phyloP scores from a whole-genome alignment of 2,888 invertebrate genomes.

The Drosophila crucigera region DNA sequence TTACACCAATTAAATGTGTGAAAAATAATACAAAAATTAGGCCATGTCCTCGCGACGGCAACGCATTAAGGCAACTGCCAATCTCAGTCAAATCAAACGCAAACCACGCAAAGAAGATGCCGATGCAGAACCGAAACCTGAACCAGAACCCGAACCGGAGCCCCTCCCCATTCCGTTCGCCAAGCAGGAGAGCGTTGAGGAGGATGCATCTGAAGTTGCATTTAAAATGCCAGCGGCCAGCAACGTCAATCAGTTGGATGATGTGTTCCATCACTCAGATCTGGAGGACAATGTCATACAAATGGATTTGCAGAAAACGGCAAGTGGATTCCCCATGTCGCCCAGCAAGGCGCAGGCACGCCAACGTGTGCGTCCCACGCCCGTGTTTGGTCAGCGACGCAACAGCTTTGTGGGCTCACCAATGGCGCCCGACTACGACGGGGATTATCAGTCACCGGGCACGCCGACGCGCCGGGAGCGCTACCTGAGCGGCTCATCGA shows the following conservation, averaged over 20 bases:
- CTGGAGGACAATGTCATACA: conserved; percentile 83
- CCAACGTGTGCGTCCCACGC: conserved; percentile 89
- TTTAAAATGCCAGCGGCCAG: conserved; percentile 79
- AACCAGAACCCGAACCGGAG: conserved; percentile 27
- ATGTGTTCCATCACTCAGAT: conserved; percentile 76
- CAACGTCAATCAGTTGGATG: conserved; percentile 67
- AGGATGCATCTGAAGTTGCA: conserved; percentile 45
- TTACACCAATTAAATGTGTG: conserved; percentile 47
- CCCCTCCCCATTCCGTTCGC: background rate
- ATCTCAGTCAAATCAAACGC: conserved; percentile 84
- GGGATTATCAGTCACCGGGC: conserved; percentile 62
- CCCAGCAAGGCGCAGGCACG: conserved; percentile 88
- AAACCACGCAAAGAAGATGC: conserved; percentile 62
- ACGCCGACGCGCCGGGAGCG: conserved; percentile 76
- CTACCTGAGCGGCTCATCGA: conserved; percentile 75
- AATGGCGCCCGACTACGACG: conserved; percentile 59
- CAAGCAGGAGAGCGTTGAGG: conserved; percentile 33
- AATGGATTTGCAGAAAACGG: conserved; percentile 80
- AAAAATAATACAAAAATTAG: conserved; percentile 22
- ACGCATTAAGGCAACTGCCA: conserved; percentile 91
- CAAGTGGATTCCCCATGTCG: conserved; percentile 75
- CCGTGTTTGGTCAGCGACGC: conserved; percentile 88
- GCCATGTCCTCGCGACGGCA: conserved; percentile 89
- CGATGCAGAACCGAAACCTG: conserved; percentile 19
- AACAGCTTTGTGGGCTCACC: conserved; percentile 87